Conservation (phyloP, 2,797 vertebrate species). For the Nyctibius grandis region DNA sequence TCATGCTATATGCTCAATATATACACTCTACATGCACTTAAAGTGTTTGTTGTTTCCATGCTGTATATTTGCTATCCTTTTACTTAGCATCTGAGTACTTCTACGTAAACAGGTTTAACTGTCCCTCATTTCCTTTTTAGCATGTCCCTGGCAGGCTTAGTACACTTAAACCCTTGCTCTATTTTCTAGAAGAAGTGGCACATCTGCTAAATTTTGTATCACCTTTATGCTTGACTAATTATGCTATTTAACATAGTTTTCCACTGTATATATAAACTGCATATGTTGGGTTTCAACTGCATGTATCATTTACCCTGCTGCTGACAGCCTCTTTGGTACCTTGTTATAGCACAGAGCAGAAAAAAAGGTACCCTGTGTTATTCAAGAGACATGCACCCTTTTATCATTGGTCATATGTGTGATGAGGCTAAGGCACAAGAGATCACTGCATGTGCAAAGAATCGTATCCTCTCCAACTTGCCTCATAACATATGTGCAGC, state of each 20-base stretch:
- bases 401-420: background rate
- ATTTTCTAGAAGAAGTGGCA: background rate
- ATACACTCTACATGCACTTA: background rate
- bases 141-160: background rate
- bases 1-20: background rate
- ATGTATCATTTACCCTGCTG: background rate
- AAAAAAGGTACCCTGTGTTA: background rate
- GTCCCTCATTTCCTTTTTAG: background rate
- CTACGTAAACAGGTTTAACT: background rate
- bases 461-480: background rate
- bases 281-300: background rate
- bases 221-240: background rate
- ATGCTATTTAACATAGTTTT: background rate
- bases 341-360: background rate
- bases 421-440: background rate
- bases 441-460: background rate
- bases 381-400: background rate
- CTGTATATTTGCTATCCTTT: background rate
- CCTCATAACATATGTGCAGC: background rate
- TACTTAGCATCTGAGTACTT: background rate
- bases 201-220: background rate
- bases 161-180: background rate
- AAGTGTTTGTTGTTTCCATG: background rate
- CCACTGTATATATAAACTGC: background rate
- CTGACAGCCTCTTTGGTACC: background rate